Evolutionary conservation across 2,797 vertebrate species (phyloP).

Genomic region (Gastrophryne carolinensis): DNA sequence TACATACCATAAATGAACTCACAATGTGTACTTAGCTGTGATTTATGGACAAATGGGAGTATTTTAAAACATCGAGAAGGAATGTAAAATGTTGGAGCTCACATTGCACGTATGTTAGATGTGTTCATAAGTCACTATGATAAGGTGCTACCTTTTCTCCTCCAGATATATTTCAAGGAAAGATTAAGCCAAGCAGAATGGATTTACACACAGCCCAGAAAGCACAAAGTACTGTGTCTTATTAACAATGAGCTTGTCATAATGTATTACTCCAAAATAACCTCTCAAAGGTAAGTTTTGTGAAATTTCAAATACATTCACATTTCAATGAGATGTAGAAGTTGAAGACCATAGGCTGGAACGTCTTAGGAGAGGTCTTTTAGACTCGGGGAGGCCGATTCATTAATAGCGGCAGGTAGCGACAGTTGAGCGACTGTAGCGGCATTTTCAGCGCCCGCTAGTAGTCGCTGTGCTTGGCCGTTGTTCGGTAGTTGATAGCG

Average conservation of each 20-base stretch:
- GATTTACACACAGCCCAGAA: conserved; percentile 15
- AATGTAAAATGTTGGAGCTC: conserved; percentile 47
- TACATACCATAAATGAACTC: conserved; percentile 52
- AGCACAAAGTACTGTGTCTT: background rate
- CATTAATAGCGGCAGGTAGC: too few relatives aligned
- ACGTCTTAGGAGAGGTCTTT: too few relatives aligned
- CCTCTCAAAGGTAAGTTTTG: background rate
- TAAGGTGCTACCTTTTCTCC: conserved; percentile 49
- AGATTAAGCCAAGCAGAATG: conserved; percentile 23
- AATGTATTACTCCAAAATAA: background rate
- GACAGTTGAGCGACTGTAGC: too few relatives aligned
- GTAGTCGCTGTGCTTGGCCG: too few relatives aligned
- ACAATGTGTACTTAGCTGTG: conserved; percentile 45
- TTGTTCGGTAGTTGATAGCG: too few relatives aligned
- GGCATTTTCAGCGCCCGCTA: too few relatives aligned
- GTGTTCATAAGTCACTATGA: conserved; percentile 47
- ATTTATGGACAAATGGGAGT: conserved; percentile 52
- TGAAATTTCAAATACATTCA: too few relatives aligned
- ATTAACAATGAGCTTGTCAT: conserved; percentile 24
- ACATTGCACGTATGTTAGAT: conserved; percentile 41
- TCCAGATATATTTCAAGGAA: conserved; percentile 43
- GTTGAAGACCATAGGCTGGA: too few relatives aligned
- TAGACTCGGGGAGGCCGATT: too few relatives aligned
- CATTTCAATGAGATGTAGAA: too few relatives aligned
- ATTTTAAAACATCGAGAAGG: conserved; percentile 47